Conservation (phyloP, 1,140 invertebrate species). For the Listronotus oregonensis region DNA sequence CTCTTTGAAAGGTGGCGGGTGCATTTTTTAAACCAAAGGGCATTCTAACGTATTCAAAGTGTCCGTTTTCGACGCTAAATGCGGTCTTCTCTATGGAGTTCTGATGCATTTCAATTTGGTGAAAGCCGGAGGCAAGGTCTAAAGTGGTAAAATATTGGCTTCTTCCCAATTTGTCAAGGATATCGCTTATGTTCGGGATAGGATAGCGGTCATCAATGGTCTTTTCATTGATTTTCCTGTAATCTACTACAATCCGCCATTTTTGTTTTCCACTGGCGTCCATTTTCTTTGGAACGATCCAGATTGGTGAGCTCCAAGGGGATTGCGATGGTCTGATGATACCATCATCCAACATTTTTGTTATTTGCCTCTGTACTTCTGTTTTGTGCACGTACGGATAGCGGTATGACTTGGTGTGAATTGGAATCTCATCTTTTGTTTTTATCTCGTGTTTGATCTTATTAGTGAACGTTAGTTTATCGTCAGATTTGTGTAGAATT, state of each 20-base stretch:
- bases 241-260: conserved; percentile 48
- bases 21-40: conserved; percentile 54
- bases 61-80: conserved; percentile 37
- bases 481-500: conserved; percentile 5
- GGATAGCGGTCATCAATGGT: conserved; percentile 58
- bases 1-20: conserved; percentile 41
- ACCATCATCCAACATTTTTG: conserved; percentile 32
- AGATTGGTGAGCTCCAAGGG: conserved; percentile 24
- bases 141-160: conserved; percentile 56
- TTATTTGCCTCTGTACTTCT: conserved; percentile 44
- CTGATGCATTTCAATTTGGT: conserved; percentile 45
- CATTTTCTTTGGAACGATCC: conserved; percentile 20
- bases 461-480: conserved; percentile 21
- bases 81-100: conserved; percentile 50
- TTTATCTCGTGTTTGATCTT: conserved; percentile 26
- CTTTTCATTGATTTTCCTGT: conserved; percentile 54
- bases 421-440: conserved; percentile 15
- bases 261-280: conserved; percentile 26
- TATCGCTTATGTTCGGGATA: conserved; percentile 56
- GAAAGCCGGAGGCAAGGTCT: conserved; percentile 58
- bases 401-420: conserved; percentile 50
- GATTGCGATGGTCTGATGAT: conserved; percentile 28
- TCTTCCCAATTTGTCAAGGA: conserved; percentile 53
- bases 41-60: conserved; percentile 42
- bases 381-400: conserved; percentile 47